A percentile compares a stretch with the other conserved stretches of the same genome.
phyloP scores from a whole-genome alignment of 2,888 invertebrate species.

The Selenia dentaria region DNA sequence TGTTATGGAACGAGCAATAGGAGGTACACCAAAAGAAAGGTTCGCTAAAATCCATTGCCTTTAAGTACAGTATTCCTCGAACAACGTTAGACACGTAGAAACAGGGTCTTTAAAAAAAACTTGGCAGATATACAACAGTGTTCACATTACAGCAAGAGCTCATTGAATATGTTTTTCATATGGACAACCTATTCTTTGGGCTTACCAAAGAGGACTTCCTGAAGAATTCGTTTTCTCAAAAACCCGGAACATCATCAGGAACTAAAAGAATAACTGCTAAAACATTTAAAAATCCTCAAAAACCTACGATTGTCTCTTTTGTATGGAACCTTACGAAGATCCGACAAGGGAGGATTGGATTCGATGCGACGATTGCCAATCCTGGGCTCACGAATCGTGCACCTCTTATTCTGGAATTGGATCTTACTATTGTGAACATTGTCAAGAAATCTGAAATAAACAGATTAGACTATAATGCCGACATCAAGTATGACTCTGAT shows the following conservation, averaged over 20 bases:
- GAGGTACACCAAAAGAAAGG: background rate
- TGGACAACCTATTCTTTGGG: no score
- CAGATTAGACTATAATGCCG: no score
- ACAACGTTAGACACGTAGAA: slow-evolving; percentile 7
- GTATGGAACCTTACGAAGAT: slow-evolving; percentile 2
- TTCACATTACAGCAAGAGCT: slow-evolving; percentile 12
- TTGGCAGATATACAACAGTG: background rate
- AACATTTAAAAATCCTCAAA: no score
- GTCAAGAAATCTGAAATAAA: no score
- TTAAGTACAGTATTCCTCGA: slow-evolving; percentile 14
- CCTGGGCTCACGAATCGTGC: slow-evolving; percentile 16
- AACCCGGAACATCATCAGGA: no score
- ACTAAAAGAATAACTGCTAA: no score
- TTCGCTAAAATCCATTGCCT: slow-evolving; percentile 3
- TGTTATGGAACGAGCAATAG: background rate
- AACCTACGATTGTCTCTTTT: no score
- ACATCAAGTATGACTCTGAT: no score
- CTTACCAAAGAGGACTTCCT: no score
- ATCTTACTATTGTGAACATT: slow-evolving; percentile 8
- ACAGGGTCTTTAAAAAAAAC: background rate
- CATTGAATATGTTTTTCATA: background rate
- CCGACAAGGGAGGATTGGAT: slow-evolving; percentile 16
- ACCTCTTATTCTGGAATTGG: slow-evolving; percentile 15
- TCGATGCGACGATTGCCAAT: slow-evolving; percentile 13
- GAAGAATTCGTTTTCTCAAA: no score